A percentile compares a stretch with the other conserved stretches of the same genome.
Conservation (phyloP, 2,113 vertebrate genomes). For the Oncorhynchus clarkii region DNA sequence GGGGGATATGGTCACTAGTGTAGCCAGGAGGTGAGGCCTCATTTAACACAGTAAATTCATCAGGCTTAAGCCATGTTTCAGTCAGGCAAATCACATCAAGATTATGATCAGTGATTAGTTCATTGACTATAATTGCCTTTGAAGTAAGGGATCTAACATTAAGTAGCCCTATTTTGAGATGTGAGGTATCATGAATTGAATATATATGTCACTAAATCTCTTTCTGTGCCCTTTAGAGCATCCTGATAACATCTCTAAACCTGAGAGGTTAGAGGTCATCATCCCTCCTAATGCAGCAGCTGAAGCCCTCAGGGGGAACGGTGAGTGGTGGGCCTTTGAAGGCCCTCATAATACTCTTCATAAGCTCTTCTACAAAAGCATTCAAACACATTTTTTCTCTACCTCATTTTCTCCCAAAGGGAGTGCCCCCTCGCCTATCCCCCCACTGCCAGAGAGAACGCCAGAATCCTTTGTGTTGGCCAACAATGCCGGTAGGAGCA, state of each 20-base stretch:
- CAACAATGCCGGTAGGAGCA: conserved; percentile 68
- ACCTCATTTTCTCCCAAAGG: conserved; percentile 32
- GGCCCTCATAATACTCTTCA: neutral
- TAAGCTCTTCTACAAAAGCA: neutral
- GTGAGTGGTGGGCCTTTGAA: neutral
- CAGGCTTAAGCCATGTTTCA: no score
- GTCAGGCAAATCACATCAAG: no score
- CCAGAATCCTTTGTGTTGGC: conserved; percentile 87
- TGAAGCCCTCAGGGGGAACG: conserved; percentile 14
- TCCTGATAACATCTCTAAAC: neutral
- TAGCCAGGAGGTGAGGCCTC: no score
- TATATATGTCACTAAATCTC: neutral
- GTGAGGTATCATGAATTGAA: no score
- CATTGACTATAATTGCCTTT: no score
- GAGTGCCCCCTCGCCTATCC: conserved; percentile 64
- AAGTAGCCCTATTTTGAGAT: no score
- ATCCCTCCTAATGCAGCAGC: conserved; percentile 48
- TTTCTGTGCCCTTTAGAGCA: conserved; percentile 10
- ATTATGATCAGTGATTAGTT: no score
- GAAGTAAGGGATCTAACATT: no score
- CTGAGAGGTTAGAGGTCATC: conserved; percentile 38
- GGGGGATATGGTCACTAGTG: no score
- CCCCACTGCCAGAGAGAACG: conserved; percentile 89
- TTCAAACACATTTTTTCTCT: neutral
- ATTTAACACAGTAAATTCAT: no score